Conservation (phyloP, 2,888 invertebrate genomes). For the Phengaris arion region DNA sequence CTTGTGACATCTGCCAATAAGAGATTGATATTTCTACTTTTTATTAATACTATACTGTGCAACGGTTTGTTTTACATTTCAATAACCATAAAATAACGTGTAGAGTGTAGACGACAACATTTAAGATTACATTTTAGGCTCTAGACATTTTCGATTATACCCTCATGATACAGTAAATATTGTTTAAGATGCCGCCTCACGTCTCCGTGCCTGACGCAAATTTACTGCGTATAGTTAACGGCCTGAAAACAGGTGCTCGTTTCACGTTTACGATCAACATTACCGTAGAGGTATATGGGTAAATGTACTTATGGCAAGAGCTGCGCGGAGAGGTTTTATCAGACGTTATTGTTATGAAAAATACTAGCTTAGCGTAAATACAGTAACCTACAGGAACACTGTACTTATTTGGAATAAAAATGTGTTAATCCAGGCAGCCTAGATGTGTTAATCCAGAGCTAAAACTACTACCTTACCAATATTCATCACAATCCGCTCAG, state of each 20-base stretch:
- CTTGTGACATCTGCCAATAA: no score
- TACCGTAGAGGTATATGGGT: background rate
- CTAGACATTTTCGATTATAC: background rate
- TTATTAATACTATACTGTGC: no score
- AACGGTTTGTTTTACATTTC: background rate
- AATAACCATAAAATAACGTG: conserved; percentile 13
- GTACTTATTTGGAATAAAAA: no score
- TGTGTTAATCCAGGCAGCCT: no score
- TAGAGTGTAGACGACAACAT: background rate
- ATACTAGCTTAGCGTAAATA: no score
- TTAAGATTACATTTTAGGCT: background rate
- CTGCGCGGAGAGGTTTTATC: background rate
- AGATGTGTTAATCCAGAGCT: no score
- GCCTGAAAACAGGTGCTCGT: conserved; percentile 9
- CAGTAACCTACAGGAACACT: no score
- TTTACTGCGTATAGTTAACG: conserved; percentile 1
- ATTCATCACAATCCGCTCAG: no score
- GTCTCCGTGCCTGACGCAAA: background rate
- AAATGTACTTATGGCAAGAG: no score
- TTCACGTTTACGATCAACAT: conserved; percentile 13
- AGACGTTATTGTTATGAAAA: background rate
- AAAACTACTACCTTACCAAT: no score
- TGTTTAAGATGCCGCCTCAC: conserved; percentile 4
- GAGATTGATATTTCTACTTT: no score
- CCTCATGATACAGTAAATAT: background rate